Evolutionary conservation across 2,888 invertebrate species (phyloP).

Genomic region (Agrochola lychnidis): DNA sequence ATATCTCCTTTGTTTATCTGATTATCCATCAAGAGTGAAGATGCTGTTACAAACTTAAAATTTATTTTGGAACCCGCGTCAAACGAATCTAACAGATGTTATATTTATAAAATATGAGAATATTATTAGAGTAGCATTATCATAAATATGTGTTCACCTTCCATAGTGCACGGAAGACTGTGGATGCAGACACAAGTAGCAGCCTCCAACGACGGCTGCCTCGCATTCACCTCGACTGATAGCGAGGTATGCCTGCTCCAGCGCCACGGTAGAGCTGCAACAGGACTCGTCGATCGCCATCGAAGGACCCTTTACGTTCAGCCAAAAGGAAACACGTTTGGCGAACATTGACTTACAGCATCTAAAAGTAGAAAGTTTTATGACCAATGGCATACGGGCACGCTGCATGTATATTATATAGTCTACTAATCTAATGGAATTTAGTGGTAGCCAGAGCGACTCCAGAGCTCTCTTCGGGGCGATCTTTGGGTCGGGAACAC

Average conservation of each 20-base stretch:
- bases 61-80: no score
- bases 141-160: constrained; percentile 69
- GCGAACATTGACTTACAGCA: constrained; percentile 83
- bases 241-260: constrained; percentile 79
- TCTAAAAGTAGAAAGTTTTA: constrained; percentile 63
- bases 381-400: background rate
- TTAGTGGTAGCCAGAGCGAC: background rate
- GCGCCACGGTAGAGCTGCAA: constrained; percentile 77
- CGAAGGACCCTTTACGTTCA: constrained; percentile 83
- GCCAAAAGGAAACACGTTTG: constrained; percentile 84
- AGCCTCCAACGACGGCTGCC: constrained; percentile 91
- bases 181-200: no score
- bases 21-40: background rate
- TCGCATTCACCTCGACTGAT: constrained; percentile 80
- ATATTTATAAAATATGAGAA: background rate
- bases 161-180: constrained; percentile 78
- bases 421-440: background rate
- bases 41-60: no score
- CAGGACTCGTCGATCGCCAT: constrained; percentile 78
- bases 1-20: background rate
- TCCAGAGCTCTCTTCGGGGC: background rate
- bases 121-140: background rate
- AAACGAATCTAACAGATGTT: no score
- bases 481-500: background rate
- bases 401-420: no score